These are phyloP conservation scores for Neuroscelio doddi DNA, from an alignment of 2,888 invertebrate species.

Conservation along the genomic window DNA sequence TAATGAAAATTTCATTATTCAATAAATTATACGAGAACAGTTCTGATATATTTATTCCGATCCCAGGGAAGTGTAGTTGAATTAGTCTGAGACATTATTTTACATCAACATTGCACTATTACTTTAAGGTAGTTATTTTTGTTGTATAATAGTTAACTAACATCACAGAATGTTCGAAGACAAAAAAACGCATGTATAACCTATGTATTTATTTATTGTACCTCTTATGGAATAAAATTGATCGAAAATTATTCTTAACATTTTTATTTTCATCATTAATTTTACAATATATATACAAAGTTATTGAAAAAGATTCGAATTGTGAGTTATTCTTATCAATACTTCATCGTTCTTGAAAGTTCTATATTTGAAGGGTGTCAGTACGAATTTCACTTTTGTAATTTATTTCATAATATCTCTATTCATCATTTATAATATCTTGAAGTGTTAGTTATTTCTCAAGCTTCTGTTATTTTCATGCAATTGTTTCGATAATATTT, in stretches of 20 bases:
- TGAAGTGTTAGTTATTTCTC: background rate
- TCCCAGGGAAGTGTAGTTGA: constrained; percentile 19
- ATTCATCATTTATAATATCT: background rate
- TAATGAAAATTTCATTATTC: background rate
- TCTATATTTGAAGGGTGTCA: background rate
- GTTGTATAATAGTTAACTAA: constrained; percentile 27
- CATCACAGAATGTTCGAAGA: constrained; percentile 4
- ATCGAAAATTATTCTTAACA: background rate
- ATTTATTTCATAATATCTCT: background rate
- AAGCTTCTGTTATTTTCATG: constrained; percentile 1
- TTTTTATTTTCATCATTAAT: too few species aligned
- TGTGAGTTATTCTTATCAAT: background rate
- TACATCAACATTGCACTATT: constrained; percentile 2
- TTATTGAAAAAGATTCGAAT: too few species aligned
- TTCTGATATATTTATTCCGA: constrained; percentile 24
- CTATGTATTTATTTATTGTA: constrained; percentile 31
- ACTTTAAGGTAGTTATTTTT: constrained; percentile 1
- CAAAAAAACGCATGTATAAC: constrained; percentile 15
- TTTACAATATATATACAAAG: too few species aligned
- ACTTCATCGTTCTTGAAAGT: background rate
- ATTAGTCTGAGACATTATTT: constrained; percentile 15
- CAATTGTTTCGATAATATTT: constrained; percentile 7
- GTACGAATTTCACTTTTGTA: background rate
- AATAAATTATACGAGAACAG: constrained; percentile 2
- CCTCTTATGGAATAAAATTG: constrained; percentile 23